Evolutionary conservation across 2,797 vertebrate genomes (phyloP), one percentile per base, ranked within the genome.

Genomic region (Lagorchestes hirsutus): DNA sequence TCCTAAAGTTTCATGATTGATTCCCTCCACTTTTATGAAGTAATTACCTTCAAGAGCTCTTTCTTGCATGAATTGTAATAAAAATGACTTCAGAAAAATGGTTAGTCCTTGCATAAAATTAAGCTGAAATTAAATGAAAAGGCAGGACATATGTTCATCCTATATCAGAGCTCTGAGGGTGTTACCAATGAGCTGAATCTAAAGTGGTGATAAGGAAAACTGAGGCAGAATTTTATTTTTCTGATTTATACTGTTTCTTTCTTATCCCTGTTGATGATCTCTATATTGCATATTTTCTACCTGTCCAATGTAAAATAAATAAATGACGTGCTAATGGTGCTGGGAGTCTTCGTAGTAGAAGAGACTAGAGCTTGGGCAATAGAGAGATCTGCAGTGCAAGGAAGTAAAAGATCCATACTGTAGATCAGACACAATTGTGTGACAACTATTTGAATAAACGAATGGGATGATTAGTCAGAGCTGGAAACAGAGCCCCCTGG

Each of bases 41-140:
- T 97, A 98, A 98, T 98, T 98, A 97, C 96, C 97, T 96, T 92
- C 82, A 97, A 97, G 95, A 97, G 74, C 59, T 97, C 96, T 97
- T 97, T 94, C 92, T 97, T 96, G 97, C 96, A 94, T 97, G 97
- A 97, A 97, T 82, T 97, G 90, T 95, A 98, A 97, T 98, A 98
- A 98, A 98, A 97, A 97, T 97, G 95, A 98, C 97, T 98, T 97
- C 97, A 95, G 97, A 96, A 98, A 98, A 98, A 98, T 0, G 55
- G 93, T 97, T 97, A 95, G 91, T 94, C 92, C 56, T 97, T 97
- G 96, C 93, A 97, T 97, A 98, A 96, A 97, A 97, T 97, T 97
- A 97, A 96, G 93, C 50, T 97, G 92, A 98, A 97, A 97, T 98
- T 97, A 97, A 98, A 97, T 96, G 94, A 98, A 97, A 97, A 97